phyloP scores from a whole-genome alignment of 2,113 vertebrate species.

The Oceanites oceanicus region DNA sequence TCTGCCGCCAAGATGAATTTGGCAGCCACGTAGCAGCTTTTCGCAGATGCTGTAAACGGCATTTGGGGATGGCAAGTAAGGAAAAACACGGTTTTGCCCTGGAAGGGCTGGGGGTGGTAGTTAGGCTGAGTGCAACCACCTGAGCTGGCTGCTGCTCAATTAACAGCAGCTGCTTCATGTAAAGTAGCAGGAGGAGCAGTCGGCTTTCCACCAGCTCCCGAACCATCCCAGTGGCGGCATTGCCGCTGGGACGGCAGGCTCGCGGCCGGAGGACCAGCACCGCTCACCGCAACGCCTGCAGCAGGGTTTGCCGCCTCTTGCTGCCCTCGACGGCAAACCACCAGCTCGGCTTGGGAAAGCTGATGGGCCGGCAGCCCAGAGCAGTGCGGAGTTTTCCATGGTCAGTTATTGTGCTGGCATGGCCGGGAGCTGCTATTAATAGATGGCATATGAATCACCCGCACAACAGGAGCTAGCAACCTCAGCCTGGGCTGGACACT shows the following conservation, averaged over 20 bases:
- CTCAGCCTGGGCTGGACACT: neutral
- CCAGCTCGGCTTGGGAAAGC: neutral
- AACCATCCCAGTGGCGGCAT: fast-evolving
- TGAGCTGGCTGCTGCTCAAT: neutral
- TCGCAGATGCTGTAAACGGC: neutral
- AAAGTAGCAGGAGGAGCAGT: neutral
- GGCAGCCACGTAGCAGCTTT: neutral
- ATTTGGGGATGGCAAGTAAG: neutral
- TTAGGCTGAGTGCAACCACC: neutral
- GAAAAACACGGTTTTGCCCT: neutral
- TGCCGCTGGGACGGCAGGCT: neutral
- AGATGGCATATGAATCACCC: conserved; percentile 30
- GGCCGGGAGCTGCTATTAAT: conserved; percentile 3
- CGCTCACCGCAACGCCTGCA: neutral
- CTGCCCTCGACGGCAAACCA: neutral
- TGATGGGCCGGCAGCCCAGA: neutral
- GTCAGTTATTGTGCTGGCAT: conserved; percentile 15
- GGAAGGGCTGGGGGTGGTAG: neutral
- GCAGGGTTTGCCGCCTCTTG: neutral
- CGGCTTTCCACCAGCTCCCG: neutral
- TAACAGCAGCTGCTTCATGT: neutral
- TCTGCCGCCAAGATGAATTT: neutral
- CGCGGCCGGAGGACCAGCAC: fast-evolving
- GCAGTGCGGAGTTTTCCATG: conserved; percentile 9
- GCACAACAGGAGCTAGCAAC: neutral